Percentiles rank a stretch among this genome's conserved stretches.
Evolutionary conservation across 92 coral and sea anemone genomes (phyloP).

Genomic region (Ricordea florida): DNA sequence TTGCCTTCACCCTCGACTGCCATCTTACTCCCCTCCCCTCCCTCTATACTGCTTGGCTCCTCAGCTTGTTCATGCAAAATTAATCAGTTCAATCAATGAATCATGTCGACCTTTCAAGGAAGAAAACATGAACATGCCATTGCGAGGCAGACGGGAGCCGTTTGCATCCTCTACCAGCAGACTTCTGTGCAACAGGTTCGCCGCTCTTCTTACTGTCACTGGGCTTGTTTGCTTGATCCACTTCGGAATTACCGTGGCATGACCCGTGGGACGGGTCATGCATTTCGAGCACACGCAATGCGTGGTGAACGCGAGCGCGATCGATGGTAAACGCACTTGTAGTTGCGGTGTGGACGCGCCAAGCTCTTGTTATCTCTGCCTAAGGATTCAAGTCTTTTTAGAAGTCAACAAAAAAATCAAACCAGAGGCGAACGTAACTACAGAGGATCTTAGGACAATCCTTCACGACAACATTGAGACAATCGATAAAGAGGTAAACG

Average conservation of each 20-base stretch:
- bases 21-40: too few species aligned
- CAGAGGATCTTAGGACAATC: background rate
- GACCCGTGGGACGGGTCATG: background rate
- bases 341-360: background rate
- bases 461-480: background rate
- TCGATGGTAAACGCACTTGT: constrained; percentile 2
- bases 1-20: too few species aligned
- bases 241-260: background rate
- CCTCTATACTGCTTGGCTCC: too few species aligned
- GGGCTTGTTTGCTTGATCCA: background rate
- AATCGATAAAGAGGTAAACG: background rate
- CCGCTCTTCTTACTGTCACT: background rate
- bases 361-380: constrained; percentile 14
- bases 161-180: background rate
- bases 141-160: background rate
- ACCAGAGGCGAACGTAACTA: background rate
- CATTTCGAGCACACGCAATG: background rate
- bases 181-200: background rate
- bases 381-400: background rate
- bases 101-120: too few species aligned
- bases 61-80: too few species aligned
- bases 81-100: too few species aligned
- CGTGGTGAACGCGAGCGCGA: background rate
- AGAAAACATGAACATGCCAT: too few species aligned
- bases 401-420: background rate